Conservation (phyloP, 2,888 invertebrate species). For the Lepidochitona cinerea region DNA sequence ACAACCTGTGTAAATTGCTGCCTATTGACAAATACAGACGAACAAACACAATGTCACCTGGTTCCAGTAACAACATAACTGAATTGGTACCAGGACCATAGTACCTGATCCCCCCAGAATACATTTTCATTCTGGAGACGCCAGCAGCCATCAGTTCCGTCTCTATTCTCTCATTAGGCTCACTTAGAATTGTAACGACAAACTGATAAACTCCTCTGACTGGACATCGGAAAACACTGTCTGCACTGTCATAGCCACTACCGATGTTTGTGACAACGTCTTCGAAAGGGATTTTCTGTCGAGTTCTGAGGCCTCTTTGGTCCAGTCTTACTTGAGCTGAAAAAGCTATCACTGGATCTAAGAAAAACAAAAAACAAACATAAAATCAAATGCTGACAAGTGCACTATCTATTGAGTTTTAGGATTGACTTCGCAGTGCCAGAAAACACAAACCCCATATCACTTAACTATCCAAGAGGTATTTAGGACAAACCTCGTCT, state of each 20-base stretch:
- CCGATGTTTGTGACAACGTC: not conserved
- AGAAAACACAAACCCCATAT: too few relatives aligned
- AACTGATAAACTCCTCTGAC: not conserved
- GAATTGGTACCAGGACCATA: not conserved
- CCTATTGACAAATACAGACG: not conserved
- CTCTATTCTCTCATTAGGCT: not conserved
- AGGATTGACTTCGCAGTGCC: too few relatives aligned
- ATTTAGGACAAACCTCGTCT: too few relatives aligned
- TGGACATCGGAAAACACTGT: not conserved
- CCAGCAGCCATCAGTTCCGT: not conserved
- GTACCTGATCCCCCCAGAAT: not conserved
- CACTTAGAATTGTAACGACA: not conserved
- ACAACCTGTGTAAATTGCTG: not conserved
- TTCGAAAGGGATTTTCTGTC: not conserved
- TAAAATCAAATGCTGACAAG: too few relatives aligned
- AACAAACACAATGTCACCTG: not conserved
- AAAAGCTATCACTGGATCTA: not conserved
- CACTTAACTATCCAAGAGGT: too few relatives aligned
- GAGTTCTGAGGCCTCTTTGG: not conserved
- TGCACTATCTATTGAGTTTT: too few relatives aligned
- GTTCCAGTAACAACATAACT: not conserved
- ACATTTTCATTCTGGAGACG: not conserved
- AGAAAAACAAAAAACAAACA: not conserved
- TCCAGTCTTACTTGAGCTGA: not conserved
- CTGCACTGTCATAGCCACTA: not conserved